Percentiles rank a stretch among this genome's conserved stretches.
phyloP scores from a whole-genome alignment of 2,888 invertebrate genomes.

The Zootermopsis nevadensis region DNA sequence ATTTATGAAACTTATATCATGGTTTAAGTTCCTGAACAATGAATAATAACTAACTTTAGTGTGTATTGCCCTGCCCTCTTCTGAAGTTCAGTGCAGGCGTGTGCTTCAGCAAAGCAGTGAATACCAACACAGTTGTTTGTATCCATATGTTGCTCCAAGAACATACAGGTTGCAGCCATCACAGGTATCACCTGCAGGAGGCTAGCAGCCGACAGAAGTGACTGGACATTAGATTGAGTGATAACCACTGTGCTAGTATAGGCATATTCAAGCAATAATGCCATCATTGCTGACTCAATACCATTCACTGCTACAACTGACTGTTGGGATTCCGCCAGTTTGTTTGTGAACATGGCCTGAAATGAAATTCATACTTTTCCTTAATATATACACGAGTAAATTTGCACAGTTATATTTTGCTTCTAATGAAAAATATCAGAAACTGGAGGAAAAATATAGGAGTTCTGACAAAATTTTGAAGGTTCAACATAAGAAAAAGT shows the following conservation, averaged over 20 bases:
- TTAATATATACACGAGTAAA: too few relatives aligned
- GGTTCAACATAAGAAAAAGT: too few relatives aligned
- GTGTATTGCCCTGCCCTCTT: constrained; percentile 62
- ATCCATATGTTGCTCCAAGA: constrained; percentile 64
- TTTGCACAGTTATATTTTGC: too few relatives aligned
- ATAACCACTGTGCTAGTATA: constrained; percentile 62
- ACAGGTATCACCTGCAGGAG: constrained; percentile 62
- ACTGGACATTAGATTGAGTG: constrained; percentile 63
- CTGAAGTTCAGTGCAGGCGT: constrained; percentile 64
- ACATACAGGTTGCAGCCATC: constrained; percentile 62
- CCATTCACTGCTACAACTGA: constrained; percentile 62
- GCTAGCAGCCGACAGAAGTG: constrained; percentile 63
- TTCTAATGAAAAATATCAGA: too few relatives aligned
- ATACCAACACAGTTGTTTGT: constrained; percentile 65
- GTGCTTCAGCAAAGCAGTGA: constrained; percentile 65
- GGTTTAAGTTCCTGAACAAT: neutral
- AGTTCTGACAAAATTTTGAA: too few relatives aligned
- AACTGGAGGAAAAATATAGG: too few relatives aligned
- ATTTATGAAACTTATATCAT: too few relatives aligned
- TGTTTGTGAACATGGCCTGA: constrained; percentile 63
- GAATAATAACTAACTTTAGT: constrained; percentile 57
- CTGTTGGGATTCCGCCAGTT: constrained; percentile 63
- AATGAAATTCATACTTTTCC: neutral
- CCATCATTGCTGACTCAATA: constrained; percentile 61
- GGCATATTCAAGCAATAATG: constrained; percentile 62